Evolutionary conservation across 2,113 vertebrate genomes (phyloP), one percentile per base, ranked within the genome.

Genomic region (Cynocephalus volans): DNA sequence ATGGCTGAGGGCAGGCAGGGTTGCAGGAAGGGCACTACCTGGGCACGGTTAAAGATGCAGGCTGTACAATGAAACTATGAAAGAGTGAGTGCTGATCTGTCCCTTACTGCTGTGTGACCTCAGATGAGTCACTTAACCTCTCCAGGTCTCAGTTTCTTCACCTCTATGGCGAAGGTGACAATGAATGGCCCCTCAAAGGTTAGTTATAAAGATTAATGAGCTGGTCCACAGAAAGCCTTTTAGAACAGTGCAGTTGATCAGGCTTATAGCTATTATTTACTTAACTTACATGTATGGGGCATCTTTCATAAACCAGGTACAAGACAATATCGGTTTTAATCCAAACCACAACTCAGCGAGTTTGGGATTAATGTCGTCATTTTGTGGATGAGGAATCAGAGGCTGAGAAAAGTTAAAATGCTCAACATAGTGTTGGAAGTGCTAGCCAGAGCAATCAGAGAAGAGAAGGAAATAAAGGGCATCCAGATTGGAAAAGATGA

Each of bases 21-120:
- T 6, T 21, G 69, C 17, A 0, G 3, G 15, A 24, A 31, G 8
- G 33, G 33, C 12, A 2, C 26, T 15, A 1, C 26, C 19, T 3
- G 6, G n/a, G 6, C 41, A 1, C 3, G 15, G 33, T 17, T 6
- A 28, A 23, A 21, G 11, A 24, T 6, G n/a, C 41, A 45, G 19
- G 7, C 14, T 52, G 23, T 12, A 1, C 26, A 2, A 0, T 28
- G 19, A 4, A 23, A 1, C 18, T 9, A 0, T 4, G 0, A 4
- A 10, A 41, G 1, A 21, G 7, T 0, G 8, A 13, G 14, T 9
- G 31, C 3, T 15, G n/a, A 45, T 64, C 33, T 45, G 31, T 1
- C 36, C 8, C 6, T 48, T 41, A 3, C 0, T 4, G 21, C 19
- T 18, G 0, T 0, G 0, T 48, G 80, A 21, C 36, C n/a, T 6